These are phyloP conservation scores for Callospermophilus lateralis DNA, from an alignment of 2,113 vertebrate genomes.

Conservation along the genomic window DNA sequence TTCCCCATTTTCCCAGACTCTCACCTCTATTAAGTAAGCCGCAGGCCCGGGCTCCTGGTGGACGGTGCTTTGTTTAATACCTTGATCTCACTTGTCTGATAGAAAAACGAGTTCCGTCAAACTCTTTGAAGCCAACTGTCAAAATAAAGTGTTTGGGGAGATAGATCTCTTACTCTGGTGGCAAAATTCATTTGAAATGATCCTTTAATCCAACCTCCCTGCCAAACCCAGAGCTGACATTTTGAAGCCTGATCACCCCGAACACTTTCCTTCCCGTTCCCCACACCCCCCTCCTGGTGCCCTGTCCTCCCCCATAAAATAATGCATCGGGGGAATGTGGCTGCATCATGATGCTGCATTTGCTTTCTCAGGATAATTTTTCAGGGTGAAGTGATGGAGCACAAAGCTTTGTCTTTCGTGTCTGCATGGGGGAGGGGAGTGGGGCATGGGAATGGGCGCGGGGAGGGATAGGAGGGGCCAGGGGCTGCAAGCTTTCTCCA, in stretches of 20 bases:
- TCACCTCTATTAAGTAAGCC: conserved; percentile 39
- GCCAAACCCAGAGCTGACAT: conserved; percentile 75
- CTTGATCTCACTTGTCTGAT: conserved; percentile 73
- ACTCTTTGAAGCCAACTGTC: conserved; percentile 80
- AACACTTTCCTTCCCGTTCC: not conserved
- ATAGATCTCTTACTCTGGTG: conserved; percentile 81
- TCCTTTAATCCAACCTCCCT: conserved; percentile 80
- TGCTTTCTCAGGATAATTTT: conserved; percentile 57
- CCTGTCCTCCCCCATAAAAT: not conserved
- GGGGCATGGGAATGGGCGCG: not conserved
- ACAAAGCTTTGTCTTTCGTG: not conserved
- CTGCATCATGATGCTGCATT: conserved; percentile 54
- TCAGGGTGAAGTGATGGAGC: conserved; percentile 47
- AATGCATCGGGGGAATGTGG: not conserved
- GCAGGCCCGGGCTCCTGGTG: conserved; percentile 46
- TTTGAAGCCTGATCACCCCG: conserved; percentile 62
- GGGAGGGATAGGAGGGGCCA: rapidly evolving
- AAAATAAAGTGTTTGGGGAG: conserved; percentile 79
- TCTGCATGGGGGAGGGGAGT: conserved; percentile 31
- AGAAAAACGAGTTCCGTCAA: conserved; percentile 83
- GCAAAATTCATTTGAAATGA: conserved; percentile 82
- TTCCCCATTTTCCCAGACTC: conserved; percentile 23
- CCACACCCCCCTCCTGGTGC: no score
- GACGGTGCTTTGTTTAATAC: conserved; percentile 71
- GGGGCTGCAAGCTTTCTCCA: not conserved